phyloP scores from a whole-genome alignment of 2,113 vertebrate species.

The Todiramphus chloris region DNA sequence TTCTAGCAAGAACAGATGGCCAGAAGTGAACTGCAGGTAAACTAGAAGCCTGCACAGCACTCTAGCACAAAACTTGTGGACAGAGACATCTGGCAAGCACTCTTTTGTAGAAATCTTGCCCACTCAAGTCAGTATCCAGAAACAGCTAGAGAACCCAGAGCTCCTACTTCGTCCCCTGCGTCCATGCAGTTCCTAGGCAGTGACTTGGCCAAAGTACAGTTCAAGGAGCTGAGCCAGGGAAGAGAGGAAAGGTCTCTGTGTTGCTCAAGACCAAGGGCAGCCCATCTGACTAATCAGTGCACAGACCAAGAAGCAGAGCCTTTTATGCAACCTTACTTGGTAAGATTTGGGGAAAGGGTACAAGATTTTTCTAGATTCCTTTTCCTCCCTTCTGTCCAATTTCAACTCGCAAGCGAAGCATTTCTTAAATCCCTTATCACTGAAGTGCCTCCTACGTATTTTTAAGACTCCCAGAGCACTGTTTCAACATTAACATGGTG shows the following conservation, averaged over 20 bases:
- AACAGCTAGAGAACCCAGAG: not conserved
- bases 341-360: not conserved
- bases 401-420: not conserved
- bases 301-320: not conserved
- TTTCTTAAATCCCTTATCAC: not conserved
- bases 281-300: not conserved
- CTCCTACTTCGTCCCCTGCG: not conserved
- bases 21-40: not conserved
- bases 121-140: not conserved
- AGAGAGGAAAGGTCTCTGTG: not conserved
- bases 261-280: not conserved
- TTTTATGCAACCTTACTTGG: not conserved
- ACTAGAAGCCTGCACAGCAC: not conserved
- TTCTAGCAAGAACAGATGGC: not conserved
- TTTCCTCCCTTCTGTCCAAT: not conserved
- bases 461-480: not conserved
- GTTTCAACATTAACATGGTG: not conserved
- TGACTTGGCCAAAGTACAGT: not conserved
- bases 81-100: not conserved
- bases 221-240: not conserved
- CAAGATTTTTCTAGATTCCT: not conserved
- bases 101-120: not conserved
- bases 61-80: not conserved
- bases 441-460: not conserved
- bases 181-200: not conserved